Conservation (phyloP, 2,113 vertebrate genomes). For the Chaetorhynchus papuensis region DNA sequence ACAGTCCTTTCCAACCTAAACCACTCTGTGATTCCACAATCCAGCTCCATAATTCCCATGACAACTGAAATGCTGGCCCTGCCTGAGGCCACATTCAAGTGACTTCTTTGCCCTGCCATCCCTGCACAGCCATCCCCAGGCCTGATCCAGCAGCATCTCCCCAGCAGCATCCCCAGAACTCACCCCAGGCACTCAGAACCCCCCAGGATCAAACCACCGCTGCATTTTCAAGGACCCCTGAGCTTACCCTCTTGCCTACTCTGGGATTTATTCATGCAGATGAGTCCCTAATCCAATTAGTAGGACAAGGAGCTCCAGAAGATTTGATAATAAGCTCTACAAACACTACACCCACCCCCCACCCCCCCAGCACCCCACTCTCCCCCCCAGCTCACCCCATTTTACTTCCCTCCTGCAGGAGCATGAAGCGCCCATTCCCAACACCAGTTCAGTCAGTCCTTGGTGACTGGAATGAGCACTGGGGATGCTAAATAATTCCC, state of each 20-base stretch:
- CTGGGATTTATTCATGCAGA: neutral
- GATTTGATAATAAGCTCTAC: neutral
- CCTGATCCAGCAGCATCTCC: neutral
- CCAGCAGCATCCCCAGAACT: neutral
- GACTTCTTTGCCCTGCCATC: neutral
- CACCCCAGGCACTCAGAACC: neutral
- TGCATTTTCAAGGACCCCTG: neutral
- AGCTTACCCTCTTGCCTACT: neutral
- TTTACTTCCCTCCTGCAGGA: neutral
- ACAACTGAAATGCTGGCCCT: neutral
- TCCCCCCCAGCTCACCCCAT: neutral
- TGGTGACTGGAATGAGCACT: neutral
- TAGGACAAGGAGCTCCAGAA: neutral
- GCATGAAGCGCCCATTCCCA: neutral
- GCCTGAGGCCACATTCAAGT: accelerated
- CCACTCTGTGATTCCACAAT: neutral
- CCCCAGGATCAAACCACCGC: neutral
- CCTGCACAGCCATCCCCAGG: neutral
- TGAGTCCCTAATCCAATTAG: neutral
- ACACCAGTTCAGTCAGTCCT: neutral
- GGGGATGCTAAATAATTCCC: neutral
- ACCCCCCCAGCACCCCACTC: neutral
- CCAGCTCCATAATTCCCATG: accelerated
- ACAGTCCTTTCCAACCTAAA: neutral
- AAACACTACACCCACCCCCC: neutral